Evolutionary conservation across 1,140 invertebrate genomes (phyloP), one percentile per base, ranked within the genome.

Genomic region (Nylanderia fulva): DNA sequence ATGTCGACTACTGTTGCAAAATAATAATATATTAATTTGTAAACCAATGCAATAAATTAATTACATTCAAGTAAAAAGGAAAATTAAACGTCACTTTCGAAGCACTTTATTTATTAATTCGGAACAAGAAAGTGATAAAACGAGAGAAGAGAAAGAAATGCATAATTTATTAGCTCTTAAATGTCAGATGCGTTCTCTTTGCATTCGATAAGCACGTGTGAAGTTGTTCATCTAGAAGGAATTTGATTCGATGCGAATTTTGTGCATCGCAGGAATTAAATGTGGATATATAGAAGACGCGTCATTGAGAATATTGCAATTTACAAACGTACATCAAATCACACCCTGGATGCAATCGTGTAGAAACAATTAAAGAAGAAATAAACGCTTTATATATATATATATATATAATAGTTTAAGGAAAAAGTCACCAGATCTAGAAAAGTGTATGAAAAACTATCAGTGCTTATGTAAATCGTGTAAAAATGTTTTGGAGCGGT

Each of bases 201-300:
- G 36, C 36, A 71, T 24, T 61, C 56, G 33, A 52, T 21, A 52
- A 72, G 45, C 88, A 90, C 88, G 88, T 90, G 88, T 71, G 29
- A 60, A 61, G 45, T 76, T 80, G 86, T 29, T 64, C 42, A 82
- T 60, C 72, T 76, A 90, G 88, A 89, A 90, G 39, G 63, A 75
- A 90, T 90, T 64, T 76, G 85, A 89, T 90, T 89, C 84, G 87
- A 79, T 9, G 77, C 88, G 82, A 86, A n/a, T 89, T 88, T 86
- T 69, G 74, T 61, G 42, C 68, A 29, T 45, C 69, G 84, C 56
- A n/a, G 58, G 66, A 77, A 77, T 18, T 56, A 36, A 64, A 64
- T 13, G 60, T 52, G 61, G 15, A 21, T 48, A 11, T 13, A 42
- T 6, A 42, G 27, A 54, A 7, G 27, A 27, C 29, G 24, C 45